A percentile compares a stretch with the other conserved stretches of the same genome.
Evolutionary conservation across 2,797 vertebrate genomes (phyloP).

Genomic region (Nasua narica): DNA sequence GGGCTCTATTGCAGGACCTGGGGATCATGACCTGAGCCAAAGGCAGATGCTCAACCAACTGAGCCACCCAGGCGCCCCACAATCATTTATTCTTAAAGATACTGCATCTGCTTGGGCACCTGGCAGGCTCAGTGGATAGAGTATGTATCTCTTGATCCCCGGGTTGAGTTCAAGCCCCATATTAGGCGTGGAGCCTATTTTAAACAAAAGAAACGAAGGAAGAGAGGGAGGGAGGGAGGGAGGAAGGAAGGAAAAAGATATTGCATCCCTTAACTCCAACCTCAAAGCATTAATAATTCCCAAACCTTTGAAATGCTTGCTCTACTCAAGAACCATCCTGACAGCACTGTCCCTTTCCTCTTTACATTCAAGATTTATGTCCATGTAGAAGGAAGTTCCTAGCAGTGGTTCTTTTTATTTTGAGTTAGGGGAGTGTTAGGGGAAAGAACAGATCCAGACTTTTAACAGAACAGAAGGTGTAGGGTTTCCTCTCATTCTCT

Average conservation of each 20-base stretch:
- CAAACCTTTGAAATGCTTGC: background rate
- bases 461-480: background rate
- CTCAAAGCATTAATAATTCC: background rate
- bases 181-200: background rate
- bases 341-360: background rate
- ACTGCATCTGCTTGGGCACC: background rate
- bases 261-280: background rate
- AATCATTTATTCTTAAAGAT: background rate
- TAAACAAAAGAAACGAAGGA: background rate
- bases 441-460: background rate
- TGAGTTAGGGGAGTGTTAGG: background rate
- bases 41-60: too few species aligned
- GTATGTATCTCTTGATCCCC: background rate
- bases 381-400: background rate
- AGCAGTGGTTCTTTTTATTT: background rate
- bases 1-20: too few species aligned
- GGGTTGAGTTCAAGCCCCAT: background rate
- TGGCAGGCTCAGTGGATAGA: background rate
- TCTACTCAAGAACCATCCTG: background rate
- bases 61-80: too few species aligned
- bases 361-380: background rate
- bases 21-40: too few species aligned
- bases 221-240: too few species aligned
- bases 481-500: background rate
- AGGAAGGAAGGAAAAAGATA: background rate